These are phyloP conservation scores for Altica lythri DNA, from an alignment of 2,888 invertebrate genomes.

Conservation along the genomic window DNA sequence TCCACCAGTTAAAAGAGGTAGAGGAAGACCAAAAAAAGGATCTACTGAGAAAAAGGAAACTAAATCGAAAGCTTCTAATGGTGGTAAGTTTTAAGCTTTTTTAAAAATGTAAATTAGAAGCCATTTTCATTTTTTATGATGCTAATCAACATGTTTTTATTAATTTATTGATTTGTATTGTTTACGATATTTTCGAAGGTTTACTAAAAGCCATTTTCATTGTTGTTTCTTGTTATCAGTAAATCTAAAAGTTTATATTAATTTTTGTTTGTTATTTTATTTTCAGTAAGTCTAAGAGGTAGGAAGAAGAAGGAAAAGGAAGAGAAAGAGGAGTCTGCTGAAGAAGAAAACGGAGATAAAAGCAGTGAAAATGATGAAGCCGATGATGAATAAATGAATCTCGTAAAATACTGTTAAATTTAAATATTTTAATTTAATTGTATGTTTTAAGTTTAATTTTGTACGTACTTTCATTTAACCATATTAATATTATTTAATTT, in stretches of 20 bases:
- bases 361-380: slow-evolving; percentile 32
- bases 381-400: slow-evolving; percentile 22
- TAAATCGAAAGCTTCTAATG: slow-evolving; percentile 30
- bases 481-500: no score
- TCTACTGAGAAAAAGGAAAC: slow-evolving; percentile 15
- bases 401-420: no score
- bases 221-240: background rate
- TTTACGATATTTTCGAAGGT: no score
- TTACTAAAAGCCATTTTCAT: no score
- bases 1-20: slow-evolving; percentile 31
- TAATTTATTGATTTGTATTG: no score
- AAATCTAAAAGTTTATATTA: background rate
- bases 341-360: slow-evolving; percentile 33
- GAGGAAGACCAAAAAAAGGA: slow-evolving; percentile 33
- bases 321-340: slow-evolving; percentile 33
- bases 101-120: no score
- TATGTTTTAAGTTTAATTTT: no score
- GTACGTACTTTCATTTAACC: no score
- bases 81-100: no score
- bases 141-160: slow-evolving; percentile 5
- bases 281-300: slow-evolving; percentile 31
- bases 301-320: slow-evolving; percentile 34
- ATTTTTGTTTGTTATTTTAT: slow-evolving; percentile 4
- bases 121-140: no score
- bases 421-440: no score